Evolutionary conservation across 2,113 vertebrate genomes (phyloP).

Genomic region (Baryphthengus martii): DNA sequence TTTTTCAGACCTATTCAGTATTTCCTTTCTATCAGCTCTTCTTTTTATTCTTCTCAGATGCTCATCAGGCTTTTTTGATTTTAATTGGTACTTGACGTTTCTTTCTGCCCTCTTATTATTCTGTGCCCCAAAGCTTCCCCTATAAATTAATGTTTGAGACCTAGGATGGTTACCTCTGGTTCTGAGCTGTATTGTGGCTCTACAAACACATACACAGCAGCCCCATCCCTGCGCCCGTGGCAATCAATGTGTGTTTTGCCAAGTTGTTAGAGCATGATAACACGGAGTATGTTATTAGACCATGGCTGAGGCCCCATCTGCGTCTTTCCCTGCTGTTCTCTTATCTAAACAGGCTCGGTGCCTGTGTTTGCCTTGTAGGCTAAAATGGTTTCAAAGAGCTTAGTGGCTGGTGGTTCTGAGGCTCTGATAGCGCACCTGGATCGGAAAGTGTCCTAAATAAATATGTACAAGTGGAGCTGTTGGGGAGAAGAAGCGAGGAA

Average conservation of each 20-base stretch:
- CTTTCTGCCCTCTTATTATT: background rate
- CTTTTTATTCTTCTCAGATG: background rate
- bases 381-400: background rate
- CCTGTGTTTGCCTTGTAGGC: conserved; percentile 10
- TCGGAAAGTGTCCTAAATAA: background rate
- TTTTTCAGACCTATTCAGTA: background rate
- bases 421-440: background rate
- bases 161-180: background rate
- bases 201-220: background rate
- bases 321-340: background rate
- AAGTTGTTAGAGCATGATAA: background rate
- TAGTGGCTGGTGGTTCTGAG: background rate
- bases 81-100: background rate
- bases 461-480: background rate
- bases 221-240: background rate
- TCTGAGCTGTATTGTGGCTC: background rate
- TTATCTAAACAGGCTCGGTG: conserved; percentile 11
- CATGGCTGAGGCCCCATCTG: background rate
- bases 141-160: background rate
- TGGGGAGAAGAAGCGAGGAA: background rate
- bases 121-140: background rate
- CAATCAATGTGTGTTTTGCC: background rate
- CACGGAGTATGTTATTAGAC: background rate
- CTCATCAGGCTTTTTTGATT: background rate
- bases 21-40: background rate